Base-by-base conservation (phyloP, 1,140 invertebrate genomes). In the Xylocopa sonorina region DNA sequence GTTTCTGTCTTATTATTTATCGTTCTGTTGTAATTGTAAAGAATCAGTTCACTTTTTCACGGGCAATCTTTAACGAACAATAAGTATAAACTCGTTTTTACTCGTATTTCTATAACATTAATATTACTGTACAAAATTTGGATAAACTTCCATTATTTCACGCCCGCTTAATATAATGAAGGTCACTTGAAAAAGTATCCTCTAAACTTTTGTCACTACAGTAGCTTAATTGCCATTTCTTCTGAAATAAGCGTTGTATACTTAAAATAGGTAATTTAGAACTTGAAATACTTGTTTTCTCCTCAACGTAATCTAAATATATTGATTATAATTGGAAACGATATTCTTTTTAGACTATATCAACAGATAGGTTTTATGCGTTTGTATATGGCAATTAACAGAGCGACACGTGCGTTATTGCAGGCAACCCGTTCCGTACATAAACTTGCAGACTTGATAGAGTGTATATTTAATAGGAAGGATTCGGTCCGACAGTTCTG, bases 401-500 rank as follows among this genome's bases (percentile, higher is more conserved):
- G 12, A 71, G 67, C 24, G 67, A 84, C 66, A 48, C 32, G 24
- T 34, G 46, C 18, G 53, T 71, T 64, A 32, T 78, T 60, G 43
- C 64, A 48, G 53, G 62, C 55, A 55, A 66, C 78, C 46, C 29
- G 60, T 72, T 60, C 32, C 46, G 38, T 32, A 60, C 51, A 53
- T 67, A 57, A 63, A 76, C 57, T 80, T 32, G 73, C 68, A 53
- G 67, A 81, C 82, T 83, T 68, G 83, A 34, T 75, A 75, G 78
- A 71, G 55, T 88, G 78, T 89, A 89, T 78, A 90, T 83, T 88
- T 89, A 89, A 82, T 91, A 90, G 88, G 88, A 90, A 89, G 87
- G n/a, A n/a, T 91, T 90, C 90, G 87, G 77, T 91, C 86, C 88
- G 85, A 90, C 84, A 89, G 87, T 89, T 88, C 86, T 85, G 83